Base-by-base conservation (phyloP, 2,797 vertebrate genomes). In the Menidia menidia region DNA sequence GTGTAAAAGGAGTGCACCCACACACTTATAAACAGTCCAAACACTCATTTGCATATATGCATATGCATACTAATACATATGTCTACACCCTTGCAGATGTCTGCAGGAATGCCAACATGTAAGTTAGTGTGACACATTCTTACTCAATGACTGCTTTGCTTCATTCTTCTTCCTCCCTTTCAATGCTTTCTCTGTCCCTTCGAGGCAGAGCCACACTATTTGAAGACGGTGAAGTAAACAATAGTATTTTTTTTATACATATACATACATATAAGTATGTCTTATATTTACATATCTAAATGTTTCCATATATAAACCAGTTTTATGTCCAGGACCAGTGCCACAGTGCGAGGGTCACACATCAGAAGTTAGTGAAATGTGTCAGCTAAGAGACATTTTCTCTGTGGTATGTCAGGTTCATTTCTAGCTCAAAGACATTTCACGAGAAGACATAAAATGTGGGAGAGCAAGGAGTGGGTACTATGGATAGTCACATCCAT, bases 331-430 rank as follows among this genome's bases (percentile, higher is more conserved):
- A n/a, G 4, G 5, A 33, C 45, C 16, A 4, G 7, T 6, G 2
- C 11, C 44, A 72, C 47, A 30, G 42, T 48, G 14, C 7, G 18
- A 53, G 16, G 39, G 68, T 80, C 68, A 65, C 70, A 45, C 66
- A 41, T 73, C 67, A 73, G 72, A 79, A 55, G 44, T 74, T n/a
- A 75, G 74, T 15, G 78, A 88, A 88, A 87, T 89, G 83, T 89
- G 81, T 81, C 63, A 16, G 67, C 71, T 69, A 51, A 64, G 59
- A 73, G 80, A 42, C 77, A 80, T 84, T 92, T 91, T 91, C 83
- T 90, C 90, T 75, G 31, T 8, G 68, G 50, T 70, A 78, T 80
- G 90, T 78, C 84, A 92, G 84, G 78, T 90, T 85, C 86, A 88
- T 76, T 85, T 87, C 45, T 59, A 82, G 87, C 62, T 11, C 77